Evolutionary conservation across 2,113 vertebrate genomes (phyloP).

Genomic region (Rallus limicola): DNA sequence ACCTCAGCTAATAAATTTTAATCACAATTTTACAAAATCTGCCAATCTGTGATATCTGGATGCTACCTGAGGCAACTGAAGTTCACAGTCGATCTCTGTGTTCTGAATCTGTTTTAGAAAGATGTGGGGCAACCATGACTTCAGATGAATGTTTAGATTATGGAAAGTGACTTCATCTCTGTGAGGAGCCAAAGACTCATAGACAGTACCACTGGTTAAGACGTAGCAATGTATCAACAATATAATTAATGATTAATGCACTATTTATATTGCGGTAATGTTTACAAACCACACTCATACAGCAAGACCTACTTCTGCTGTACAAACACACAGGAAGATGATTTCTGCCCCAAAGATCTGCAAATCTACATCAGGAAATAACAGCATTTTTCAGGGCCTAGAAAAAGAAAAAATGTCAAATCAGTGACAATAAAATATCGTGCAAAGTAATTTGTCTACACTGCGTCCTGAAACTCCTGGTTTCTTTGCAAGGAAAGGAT

Average conservation of each 20-base stretch:
- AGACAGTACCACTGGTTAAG: not conserved
- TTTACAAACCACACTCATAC: conserved; percentile 1
- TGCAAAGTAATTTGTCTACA: not conserved
- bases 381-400: not conserved
- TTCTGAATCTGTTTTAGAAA: not conserved
- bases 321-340: not conserved
- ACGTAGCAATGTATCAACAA: not conserved
- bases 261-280: conserved; percentile 24
- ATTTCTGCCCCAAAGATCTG: not conserved
- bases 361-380: not conserved
- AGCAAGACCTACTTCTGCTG: not conserved
- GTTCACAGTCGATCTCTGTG: not conserved
- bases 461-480: not conserved
- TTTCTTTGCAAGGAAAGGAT: not conserved
- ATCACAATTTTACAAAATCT: not conserved
- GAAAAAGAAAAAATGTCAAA: not conserved
- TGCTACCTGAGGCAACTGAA: not conserved
- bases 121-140: not conserved
- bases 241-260: conserved; percentile 37
- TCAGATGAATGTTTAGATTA: not conserved
- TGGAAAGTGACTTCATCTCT: not conserved
- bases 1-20: not conserved
- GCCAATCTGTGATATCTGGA: not conserved
- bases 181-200: not conserved
- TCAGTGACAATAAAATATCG: not conserved